Evolutionary conservation across 2,113 vertebrate species (phyloP).

Genomic region (Osmerus eperlanus): DNA sequence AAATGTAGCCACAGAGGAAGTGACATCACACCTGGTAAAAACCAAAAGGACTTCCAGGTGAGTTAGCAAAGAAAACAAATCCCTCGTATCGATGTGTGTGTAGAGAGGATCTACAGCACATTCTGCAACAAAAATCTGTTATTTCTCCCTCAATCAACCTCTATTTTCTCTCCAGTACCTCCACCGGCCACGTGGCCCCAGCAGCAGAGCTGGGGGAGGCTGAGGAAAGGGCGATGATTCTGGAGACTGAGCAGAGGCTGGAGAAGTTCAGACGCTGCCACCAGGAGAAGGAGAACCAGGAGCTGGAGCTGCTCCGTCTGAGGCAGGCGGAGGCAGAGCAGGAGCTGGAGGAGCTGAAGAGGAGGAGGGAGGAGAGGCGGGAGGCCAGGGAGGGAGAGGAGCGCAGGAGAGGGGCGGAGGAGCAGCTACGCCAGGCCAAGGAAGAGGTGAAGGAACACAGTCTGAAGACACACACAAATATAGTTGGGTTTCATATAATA

Average conservation of each 20-base stretch:
- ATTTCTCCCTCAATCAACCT: slow-evolving; percentile 1
- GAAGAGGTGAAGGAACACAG: slow-evolving; percentile 69
- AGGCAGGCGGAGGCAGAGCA: slow-evolving; percentile 60
- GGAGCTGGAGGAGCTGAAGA: slow-evolving; percentile 74
- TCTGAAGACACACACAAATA: not conserved
- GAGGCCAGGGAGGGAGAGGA: slow-evolving; percentile 60
- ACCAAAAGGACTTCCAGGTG: slow-evolving; percentile 58
- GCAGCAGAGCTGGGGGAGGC: slow-evolving; percentile 38
- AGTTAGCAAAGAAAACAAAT: not conserved
- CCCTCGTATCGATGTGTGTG: not conserved
- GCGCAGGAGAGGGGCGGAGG: slow-evolving; percentile 59
- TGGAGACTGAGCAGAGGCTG: slow-evolving; percentile 68
- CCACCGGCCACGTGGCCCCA: slow-evolving; percentile 28
- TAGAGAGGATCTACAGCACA: too few relatives aligned
- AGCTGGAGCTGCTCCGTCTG: slow-evolving; percentile 60
- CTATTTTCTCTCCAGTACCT: not conserved
- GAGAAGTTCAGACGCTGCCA: slow-evolving; percentile 70
- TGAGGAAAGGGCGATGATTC: slow-evolving; percentile 45
- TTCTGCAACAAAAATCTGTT: not conserved
- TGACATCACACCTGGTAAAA: slow-evolving; percentile 40
- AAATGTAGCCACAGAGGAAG: slow-evolving; percentile 51
- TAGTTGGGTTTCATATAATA: not conserved
- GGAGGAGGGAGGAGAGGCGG: slow-evolving; percentile 63
- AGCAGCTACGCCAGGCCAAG: slow-evolving; percentile 54
- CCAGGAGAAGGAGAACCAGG: slow-evolving; percentile 67